Evolutionary conservation across 53 echinoderm and acorn worm species (phyloP).

Genomic region (Mesocentrotus franciscanus): DNA sequence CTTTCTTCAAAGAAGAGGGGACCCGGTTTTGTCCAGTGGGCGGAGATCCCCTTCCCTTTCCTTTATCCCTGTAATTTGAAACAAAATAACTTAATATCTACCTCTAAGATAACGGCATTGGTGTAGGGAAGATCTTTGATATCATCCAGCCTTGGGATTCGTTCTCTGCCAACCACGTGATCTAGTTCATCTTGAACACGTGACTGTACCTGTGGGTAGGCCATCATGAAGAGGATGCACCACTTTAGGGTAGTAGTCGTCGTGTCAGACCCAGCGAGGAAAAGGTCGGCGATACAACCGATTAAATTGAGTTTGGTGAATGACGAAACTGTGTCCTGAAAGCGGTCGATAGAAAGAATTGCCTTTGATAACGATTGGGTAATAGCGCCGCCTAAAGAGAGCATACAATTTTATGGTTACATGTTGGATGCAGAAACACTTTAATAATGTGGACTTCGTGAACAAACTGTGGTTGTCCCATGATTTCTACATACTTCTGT

Average conservation of each 20-base stretch:
- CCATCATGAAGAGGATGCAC: slow-evolving; percentile 35
- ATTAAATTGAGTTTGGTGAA: slow-evolving; percentile 1
- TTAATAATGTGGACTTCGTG: too few relatives aligned
- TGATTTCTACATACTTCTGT: too few relatives aligned
- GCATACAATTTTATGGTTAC: too few relatives aligned
- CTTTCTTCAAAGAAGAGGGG: too few relatives aligned
- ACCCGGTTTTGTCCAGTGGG: too few relatives aligned
- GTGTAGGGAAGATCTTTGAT: slow-evolving; percentile 41
- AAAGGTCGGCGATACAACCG: background rate
- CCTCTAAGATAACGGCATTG: slow-evolving; percentile 26
- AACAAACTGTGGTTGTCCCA: too few relatives aligned
- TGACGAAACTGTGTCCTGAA: background rate
- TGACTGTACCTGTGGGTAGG: slow-evolving; percentile 21
- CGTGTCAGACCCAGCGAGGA: slow-evolving; percentile 29
- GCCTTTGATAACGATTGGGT: background rate
- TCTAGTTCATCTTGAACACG: slow-evolving; percentile 4
- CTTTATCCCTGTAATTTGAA: too few relatives aligned
- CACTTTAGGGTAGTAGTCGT: background rate
- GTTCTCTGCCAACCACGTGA: slow-evolving; percentile 35
- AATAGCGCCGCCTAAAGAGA: too few relatives aligned
- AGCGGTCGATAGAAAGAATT: background rate
- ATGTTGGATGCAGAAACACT: too few relatives aligned
- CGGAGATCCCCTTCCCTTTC: too few relatives aligned
- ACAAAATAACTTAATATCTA: background rate
- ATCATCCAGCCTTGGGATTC: slow-evolving; percentile 21